phyloP scores from a whole-genome alignment of 2,113 vertebrate species.

The Corythornis vintsioides region DNA sequence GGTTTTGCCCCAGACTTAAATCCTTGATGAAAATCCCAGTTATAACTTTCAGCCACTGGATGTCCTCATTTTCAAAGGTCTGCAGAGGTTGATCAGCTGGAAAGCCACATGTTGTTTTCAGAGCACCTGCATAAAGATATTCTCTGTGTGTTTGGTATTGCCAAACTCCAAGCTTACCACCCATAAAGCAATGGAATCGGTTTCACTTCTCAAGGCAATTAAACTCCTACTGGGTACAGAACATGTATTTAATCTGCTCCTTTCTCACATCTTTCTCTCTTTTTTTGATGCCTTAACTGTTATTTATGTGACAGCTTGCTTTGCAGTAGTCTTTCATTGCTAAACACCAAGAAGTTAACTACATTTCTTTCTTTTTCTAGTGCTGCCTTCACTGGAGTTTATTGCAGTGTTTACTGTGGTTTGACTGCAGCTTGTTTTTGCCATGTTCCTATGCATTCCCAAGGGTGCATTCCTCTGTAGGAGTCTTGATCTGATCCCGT shows the following conservation, averaged over 20 bases:
- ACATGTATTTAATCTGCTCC: not conserved
- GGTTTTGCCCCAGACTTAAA: not conserved
- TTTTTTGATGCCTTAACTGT: not conserved
- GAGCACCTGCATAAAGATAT: not conserved
- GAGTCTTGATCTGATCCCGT: not conserved
- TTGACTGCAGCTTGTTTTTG: not conserved
- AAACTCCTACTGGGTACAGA: not conserved
- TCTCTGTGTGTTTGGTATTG: not conserved
- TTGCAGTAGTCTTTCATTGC: not conserved
- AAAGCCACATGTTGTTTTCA: not conserved
- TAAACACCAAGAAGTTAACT: not conserved
- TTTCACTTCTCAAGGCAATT: constrained; percentile 7
- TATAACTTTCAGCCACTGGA: constrained; percentile 48
- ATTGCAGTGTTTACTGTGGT: not conserved
- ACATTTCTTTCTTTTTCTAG: not conserved
- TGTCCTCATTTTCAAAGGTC: constrained; percentile 62
- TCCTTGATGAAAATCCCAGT: not conserved
- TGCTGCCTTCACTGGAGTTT: not conserved
- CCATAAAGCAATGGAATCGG: not conserved
- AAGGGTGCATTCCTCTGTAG: not conserved
- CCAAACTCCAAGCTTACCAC: constrained; percentile 11
- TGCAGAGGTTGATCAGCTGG: constrained; percentile 12
- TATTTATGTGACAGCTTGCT: not conserved
- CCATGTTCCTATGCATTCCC: not conserved
- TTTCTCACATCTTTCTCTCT: not conserved